Conservation (phyloP, 2,113 vertebrate genomes). For the Caloenas nicobarica region DNA sequence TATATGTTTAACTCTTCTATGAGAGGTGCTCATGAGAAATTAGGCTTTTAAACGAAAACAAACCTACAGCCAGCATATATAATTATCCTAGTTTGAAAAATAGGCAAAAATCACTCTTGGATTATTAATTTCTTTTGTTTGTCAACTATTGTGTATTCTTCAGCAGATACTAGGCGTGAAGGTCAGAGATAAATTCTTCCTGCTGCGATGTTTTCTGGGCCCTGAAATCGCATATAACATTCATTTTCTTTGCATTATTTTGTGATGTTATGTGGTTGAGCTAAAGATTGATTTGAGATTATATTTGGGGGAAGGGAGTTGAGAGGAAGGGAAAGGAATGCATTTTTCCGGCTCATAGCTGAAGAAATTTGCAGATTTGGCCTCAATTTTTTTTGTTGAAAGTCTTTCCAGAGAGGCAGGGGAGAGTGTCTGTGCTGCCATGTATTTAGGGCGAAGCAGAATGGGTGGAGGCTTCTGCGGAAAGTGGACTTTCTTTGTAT, state of each 20-base stretch:
- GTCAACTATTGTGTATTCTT: neutral
- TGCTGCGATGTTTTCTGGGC: conserved; percentile 6
- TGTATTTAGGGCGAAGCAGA: neutral
- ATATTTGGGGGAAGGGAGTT: neutral
- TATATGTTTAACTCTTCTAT: neutral
- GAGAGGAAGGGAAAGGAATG: neutral
- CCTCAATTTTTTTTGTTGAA: neutral
- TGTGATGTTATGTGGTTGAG: conserved; percentile 12
- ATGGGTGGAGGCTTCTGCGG: neutral
- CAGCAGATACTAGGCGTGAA: neutral
- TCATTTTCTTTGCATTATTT: conserved; percentile 55
- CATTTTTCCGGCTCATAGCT: neutral
- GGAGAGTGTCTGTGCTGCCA: neutral
- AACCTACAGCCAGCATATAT: neutral
- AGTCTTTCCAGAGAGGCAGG: neutral
- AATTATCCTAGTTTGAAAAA: neutral
- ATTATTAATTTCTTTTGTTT: neutral
- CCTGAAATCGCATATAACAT: conserved; percentile 21
- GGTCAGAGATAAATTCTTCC: conserved; percentile 50
- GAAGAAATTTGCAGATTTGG: neutral
- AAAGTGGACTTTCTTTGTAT: fast-evolving
- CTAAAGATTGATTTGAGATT: conserved; percentile 30
- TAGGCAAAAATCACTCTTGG: neutral
- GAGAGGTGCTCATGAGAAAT: neutral
- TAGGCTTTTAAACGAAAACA: neutral